Conservation (phyloP, 2,797 vertebrate genomes). For the Gephyroberyx darwinii region DNA sequence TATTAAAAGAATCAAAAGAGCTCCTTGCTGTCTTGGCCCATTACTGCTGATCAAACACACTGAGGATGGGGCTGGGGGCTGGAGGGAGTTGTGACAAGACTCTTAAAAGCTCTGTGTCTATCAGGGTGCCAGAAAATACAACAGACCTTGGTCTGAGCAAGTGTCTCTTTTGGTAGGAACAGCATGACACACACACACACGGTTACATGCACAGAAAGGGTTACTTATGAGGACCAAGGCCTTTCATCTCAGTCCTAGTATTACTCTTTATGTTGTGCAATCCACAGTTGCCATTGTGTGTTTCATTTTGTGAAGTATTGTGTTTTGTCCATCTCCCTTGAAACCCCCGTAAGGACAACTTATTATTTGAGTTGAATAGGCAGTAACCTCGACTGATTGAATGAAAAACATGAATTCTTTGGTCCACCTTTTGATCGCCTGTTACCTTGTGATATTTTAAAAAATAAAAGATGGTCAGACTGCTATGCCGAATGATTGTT, state of each 20-base stretch:
- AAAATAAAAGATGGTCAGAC: slow-evolving; percentile 12
- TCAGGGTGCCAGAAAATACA: slow-evolving; percentile 11
- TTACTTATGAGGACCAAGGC: slow-evolving; percentile 14
- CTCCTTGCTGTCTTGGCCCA: slow-evolving; percentile 22
- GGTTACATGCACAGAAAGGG: too few relatives aligned
- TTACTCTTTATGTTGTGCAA: slow-evolving; percentile 5
- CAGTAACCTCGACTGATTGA: too few relatives aligned
- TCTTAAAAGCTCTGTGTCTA: slow-evolving; percentile 20
- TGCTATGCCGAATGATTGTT: slow-evolving; percentile 19
- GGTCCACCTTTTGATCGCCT: not conserved
- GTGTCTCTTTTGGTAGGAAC: slow-evolving; percentile 3
- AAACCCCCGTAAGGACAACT: too few relatives aligned
- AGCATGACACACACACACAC: slow-evolving; percentile 2
- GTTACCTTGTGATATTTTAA: too few relatives aligned
- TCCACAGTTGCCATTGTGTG: too few relatives aligned
- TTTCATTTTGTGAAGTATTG: too few relatives aligned
- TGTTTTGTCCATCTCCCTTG: too few relatives aligned
- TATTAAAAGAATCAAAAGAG: slow-evolving; percentile 46
- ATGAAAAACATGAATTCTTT: not conserved
- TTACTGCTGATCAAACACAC: slow-evolving; percentile 47
- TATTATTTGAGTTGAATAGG: too few relatives aligned
- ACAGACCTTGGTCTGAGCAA: slow-evolving; percentile 10
- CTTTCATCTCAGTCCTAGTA: slow-evolving; percentile 8
- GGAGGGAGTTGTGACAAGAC: slow-evolving; percentile 19
- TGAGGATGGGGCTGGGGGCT: slow-evolving; percentile 9